These are phyloP conservation scores for Scortum barcoo DNA, from an alignment of 2,113 vertebrate species.

Conservation along the genomic window DNA sequence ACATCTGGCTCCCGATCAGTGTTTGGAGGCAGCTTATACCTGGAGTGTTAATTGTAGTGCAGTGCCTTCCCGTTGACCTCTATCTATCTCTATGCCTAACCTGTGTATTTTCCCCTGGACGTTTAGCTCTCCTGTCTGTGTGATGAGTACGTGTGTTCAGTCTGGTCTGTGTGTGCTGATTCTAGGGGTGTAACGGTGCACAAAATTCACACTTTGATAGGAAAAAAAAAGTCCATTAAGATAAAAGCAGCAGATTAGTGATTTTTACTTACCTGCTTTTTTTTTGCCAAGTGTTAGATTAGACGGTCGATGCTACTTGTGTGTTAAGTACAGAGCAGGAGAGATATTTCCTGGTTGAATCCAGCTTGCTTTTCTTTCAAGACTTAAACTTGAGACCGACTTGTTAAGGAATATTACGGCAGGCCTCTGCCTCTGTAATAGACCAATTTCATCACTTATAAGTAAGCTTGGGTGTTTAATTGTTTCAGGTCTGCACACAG, in stretches of 20 bases:
- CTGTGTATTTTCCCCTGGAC: conserved; percentile 57
- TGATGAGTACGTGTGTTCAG: conserved; percentile 71
- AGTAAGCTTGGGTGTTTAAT: not conserved
- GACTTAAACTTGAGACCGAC: not conserved
- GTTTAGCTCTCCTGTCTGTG: conserved; percentile 73
- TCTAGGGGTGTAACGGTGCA: conserved; percentile 65
- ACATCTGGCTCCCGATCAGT: conserved; percentile 36
- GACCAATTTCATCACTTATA: not conserved
- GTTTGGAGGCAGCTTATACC: conserved; percentile 78
- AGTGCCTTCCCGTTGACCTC: conserved; percentile 63
- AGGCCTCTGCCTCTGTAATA: not conserved
- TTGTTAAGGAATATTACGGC: not conserved
- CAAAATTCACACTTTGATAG: not conserved
- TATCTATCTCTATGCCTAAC: conserved; percentile 59
- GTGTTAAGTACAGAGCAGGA: not conserved
- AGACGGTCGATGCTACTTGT: not conserved
- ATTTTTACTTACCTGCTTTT: not conserved
- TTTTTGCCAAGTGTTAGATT: not conserved
- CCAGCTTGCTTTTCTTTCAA: not conserved
- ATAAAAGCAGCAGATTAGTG: not conserved
- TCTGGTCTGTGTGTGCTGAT: conserved; percentile 59
- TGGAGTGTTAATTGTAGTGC: conserved; percentile 70
- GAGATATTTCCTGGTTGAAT: not conserved
- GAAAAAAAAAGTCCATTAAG: not conserved
- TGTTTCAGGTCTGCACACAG: not conserved